Percentiles rank a stretch among this genome's conserved stretches.
Evolutionary conservation across 1,140 invertebrate genomes (phyloP).

Genomic region (Pomacea maculata): DNA sequence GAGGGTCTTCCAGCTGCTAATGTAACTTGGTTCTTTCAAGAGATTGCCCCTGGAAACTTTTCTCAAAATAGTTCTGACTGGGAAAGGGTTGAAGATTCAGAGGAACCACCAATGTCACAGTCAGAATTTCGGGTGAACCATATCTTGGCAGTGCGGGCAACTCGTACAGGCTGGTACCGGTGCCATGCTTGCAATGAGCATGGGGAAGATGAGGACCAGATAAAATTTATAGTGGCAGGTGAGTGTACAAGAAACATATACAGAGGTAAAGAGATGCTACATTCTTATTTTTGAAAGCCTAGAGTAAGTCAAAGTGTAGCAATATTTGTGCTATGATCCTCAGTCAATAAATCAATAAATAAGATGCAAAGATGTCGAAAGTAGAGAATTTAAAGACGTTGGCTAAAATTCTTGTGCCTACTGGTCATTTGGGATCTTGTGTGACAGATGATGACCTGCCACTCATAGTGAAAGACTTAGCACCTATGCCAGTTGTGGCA

Average conservation of each 20-base stretch:
- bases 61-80: background rate
- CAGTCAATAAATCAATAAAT: too few relatives aligned
- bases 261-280: too few relatives aligned
- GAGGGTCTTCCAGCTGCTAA: constrained; percentile 15
- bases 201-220: constrained; percentile 18
- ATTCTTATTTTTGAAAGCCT: too few relatives aligned
- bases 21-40: constrained; percentile 26
- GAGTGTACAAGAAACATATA: background rate
- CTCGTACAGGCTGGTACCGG: constrained; percentile 21
- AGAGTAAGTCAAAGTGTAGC: too few relatives aligned
- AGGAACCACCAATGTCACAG: background rate
- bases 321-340: too few relatives aligned
- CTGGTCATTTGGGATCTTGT: too few relatives aligned
- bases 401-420: too few relatives aligned
- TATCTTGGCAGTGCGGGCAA: constrained; percentile 11
- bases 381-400: too few relatives aligned
- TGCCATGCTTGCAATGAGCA: constrained; percentile 27
- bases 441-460: constrained; percentile 5
- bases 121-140: background rate
- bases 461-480: constrained; percentile 3
- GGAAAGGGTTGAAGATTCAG: background rate
- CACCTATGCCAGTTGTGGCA: constrained; percentile 12
- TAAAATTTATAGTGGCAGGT: constrained; percentile 32
- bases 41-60: constrained; percentile 15
- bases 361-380: too few relatives aligned